Base-by-base conservation (phyloP, 2,113 vertebrate species). In the Thunnus thynnus region DNA sequence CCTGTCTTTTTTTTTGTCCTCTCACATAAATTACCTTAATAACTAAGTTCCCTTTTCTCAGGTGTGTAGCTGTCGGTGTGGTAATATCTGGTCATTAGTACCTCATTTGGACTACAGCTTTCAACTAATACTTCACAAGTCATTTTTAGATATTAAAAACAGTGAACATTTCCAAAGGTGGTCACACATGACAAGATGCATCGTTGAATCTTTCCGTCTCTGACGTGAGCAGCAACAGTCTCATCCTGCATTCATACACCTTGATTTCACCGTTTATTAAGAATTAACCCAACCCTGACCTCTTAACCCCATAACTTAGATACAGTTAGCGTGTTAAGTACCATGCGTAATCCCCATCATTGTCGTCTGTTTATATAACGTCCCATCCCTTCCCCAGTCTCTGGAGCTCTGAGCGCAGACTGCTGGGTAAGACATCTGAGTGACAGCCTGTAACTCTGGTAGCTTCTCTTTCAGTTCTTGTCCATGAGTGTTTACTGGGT, bases 361-460 rank as follows among this genome's bases (percentile, higher is more conserved):
- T 9, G 36, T 41, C 58, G 80, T 85, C 80, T 60, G 48, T 79
- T 78, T 74, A 84, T 80, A 57, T 41, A 77, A 51, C 74, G 51
- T 54, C 73, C 74, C 72, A 65, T 84, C 78, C 64, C 54, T 16
- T 60, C 72, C 57, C 70, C 56, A 47, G 78, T 88, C 76, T 89
- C 78, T 76, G 78, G 87, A 82, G 80, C 88, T 85, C 74, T 61
- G 83, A 90, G 84, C 77, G 85, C 91, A 92, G 88, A 88, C 86
- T 86, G 86, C 84, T 85, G 68, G 84, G 93, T 95, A 95, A 95
- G 94, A 95, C 93, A 90, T 93, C 85, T 88, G 91, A 95, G 93
- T 94, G 93, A 92, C 92, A 89, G 88, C 81, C 87, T 88, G 88
- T 66, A 80, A 86, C 91, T 90, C 90, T 60, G 62, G 66, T 80